Conservation (phyloP, 1,140 invertebrate genomes). For the Amyelois transitella region DNA sequence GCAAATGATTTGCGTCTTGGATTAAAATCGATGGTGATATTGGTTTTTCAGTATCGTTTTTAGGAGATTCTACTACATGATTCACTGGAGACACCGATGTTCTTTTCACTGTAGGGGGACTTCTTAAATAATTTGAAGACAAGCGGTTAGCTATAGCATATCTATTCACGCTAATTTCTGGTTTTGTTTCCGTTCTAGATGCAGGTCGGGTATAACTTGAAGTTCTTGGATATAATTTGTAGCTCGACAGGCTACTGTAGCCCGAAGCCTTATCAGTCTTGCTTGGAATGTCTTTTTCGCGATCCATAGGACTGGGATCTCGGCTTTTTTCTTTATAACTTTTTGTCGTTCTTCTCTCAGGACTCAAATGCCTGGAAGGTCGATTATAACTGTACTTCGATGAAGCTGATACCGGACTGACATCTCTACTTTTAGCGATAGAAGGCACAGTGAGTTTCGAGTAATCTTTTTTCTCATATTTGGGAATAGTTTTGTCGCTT, state of each 20-base stretch:
- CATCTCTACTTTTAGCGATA: slow-evolving; percentile 49
- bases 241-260: slow-evolving; percentile 64
- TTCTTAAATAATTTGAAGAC: slow-evolving; percentile 53
- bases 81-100: slow-evolving; percentile 44
- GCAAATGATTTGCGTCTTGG: slow-evolving; percentile 11
- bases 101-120: slow-evolving; percentile 46
- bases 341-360: slow-evolving; percentile 50
- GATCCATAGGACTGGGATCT: slow-evolving; percentile 56
- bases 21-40: slow-evolving; percentile 15
- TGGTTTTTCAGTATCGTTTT: slow-evolving; percentile 36
- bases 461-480: slow-evolving; percentile 61
- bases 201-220: slow-evolving; percentile 52
- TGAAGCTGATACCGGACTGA: slow-evolving; percentile 52
- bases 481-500: slow-evolving; percentile 17
- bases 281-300: slow-evolving; percentile 71
- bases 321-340: slow-evolving; percentile 55
- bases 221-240: slow-evolving; percentile 65
- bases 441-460: slow-evolving; percentile 45
- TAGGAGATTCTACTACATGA: slow-evolving; percentile 26
- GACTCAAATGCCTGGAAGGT: slow-evolving; percentile 49
- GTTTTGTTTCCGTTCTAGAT: slow-evolving; percentile 37
- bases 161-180: slow-evolving; percentile 53
- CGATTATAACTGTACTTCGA: slow-evolving; percentile 55
- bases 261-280: slow-evolving; percentile 68
- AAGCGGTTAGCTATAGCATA: slow-evolving; percentile 59